Conservation (phyloP, 2,113 vertebrate species). For the Pampusana beccarii region DNA sequence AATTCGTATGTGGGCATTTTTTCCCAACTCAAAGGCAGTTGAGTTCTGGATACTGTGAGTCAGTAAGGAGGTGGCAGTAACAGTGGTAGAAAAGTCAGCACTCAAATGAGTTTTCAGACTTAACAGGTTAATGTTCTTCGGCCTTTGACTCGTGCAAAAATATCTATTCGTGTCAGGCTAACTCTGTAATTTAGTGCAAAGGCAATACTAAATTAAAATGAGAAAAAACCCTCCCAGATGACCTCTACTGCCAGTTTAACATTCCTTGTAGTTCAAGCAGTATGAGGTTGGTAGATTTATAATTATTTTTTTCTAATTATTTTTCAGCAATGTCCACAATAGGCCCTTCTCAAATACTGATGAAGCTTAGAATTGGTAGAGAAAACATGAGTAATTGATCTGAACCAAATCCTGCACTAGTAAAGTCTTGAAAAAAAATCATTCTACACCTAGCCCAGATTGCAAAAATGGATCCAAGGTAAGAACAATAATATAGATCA, state of each 20-base stretch:
- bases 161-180: not conserved
- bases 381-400: not conserved
- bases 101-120: not conserved
- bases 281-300: not conserved
- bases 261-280: not conserved
- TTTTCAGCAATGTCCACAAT: not conserved
- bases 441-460: not conserved
- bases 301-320: not conserved
- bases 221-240: not conserved
- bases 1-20: not conserved
- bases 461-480: not conserved
- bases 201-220: not conserved
- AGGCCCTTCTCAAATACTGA: not conserved
- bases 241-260: not conserved
- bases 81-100: not conserved
- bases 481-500: not conserved
- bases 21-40: not conserved
- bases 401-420: not conserved
- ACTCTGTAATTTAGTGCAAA: not conserved
- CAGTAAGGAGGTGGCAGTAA: not conserved
- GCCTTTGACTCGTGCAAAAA: not conserved
- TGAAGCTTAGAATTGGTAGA: not conserved
- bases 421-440: not conserved
- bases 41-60: not conserved
- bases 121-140: not conserved